Evolutionary conservation across 2,888 invertebrate species (phyloP), one percentile per base, ranked within the genome.

Genomic region (Theretra japonica): DNA sequence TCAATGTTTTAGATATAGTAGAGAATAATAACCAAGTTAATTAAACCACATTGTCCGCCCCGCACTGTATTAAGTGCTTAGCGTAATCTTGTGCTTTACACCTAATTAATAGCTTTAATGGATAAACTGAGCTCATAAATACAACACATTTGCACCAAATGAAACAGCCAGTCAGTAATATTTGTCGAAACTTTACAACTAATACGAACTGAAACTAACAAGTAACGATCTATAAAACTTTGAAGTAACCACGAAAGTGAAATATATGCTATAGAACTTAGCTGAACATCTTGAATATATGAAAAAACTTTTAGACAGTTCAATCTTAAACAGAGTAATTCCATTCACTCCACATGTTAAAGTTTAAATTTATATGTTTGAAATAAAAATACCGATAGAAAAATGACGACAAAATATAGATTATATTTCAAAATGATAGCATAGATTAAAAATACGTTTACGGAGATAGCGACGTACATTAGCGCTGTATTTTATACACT

Each of bases 41-140:
- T 65, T 65, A 65, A 65, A 48, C 48, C 48, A 23, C 48, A 23
- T 65, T 41, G 65, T 25, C 48, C 41, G 23, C 48, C 41, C 23
- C 23, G 15, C 41, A 3, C 57, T 23, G 17, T 65, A 65, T 65
- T 65, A 65, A 65, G 48, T 65, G 48, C 65, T 65, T 48, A 48
- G 62, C 21, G 21, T 41, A 65, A 65, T 65, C 41, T 62, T 5
- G 23, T 65, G 30, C 41, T 41, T 65, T 4, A 41, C 62, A 41
- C 21, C 21, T 30, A 21, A 65, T 65, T 21, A 65, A 65, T 48
- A 65, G 41, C 11, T 23, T 41, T 41, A 65, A 41, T 62, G 33
- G 62, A 23, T 65, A 23, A 65, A 23, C 62, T 33, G 53, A 6
- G 53, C 30, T 65, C 65, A 41, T 62, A 62, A 41, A 62, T 41